Evolutionary conservation across 2,888 invertebrate genomes (phyloP), one percentile per base, ranked within the genome.

Genomic region (Ectemnius lituratus): DNA sequence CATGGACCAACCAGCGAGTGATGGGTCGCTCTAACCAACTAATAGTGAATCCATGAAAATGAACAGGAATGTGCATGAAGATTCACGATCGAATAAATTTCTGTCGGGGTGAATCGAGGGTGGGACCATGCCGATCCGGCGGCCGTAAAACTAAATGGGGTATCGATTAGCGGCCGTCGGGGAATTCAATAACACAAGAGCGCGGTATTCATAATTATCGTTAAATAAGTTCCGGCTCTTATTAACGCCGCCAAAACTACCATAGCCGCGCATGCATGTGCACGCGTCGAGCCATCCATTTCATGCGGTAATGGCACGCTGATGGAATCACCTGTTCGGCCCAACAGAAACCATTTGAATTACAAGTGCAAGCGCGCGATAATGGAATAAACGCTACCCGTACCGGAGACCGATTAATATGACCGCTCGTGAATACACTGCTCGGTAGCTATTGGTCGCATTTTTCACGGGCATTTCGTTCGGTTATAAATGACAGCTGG

Each of bases 381-480:
- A 76, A 84, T 84, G 74, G 78, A 84, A 84, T 82, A 80, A 81
- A 82, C 75, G 82, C 76, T 81, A 75, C 73, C 76, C 75, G 71
- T 63, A 60, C 67, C 64, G 57, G 62, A 70, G 70, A 67, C 28
- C 71, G 79, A 79, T 80, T 80, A 80, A 82, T 78, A 66, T 73
- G 20, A 37, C 37, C 37, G 37, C 37, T 37, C 37, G 11, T 37
- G 37, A 37, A 37, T 37, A 11, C 37, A 11, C 23, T 23, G 23
- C 23, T 23, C 23, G 23, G 3, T 23, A 37, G 37, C 37, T 37
- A 37, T 37, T 37, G 37, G 6, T 37, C 37, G 37, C 37, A 37
- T 37, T 37, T 37, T 37, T 37, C 37, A 37, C 37, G 37, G 37
- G 2, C 37, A 37, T 37, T 37, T 37, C 37, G 11, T 11, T 8